phyloP scores from a whole-genome alignment of 2,113 vertebrate genomes.

The Uropsilus gracilis region DNA sequence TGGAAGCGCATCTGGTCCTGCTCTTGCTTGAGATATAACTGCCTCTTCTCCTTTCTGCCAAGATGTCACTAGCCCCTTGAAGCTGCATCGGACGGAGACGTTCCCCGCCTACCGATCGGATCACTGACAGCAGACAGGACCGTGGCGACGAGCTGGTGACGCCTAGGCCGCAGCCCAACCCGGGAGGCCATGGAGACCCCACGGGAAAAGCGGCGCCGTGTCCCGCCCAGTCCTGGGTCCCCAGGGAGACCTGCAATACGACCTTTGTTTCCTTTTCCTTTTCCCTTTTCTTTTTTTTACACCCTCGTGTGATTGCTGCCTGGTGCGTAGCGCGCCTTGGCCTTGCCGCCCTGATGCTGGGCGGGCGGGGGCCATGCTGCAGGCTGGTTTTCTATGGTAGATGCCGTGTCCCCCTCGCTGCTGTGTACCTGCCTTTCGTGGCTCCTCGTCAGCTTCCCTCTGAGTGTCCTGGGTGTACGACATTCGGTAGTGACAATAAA shows the following conservation, averaged over 20 bases:
- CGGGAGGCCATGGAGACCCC: neutral
- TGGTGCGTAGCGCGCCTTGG: too few species aligned
- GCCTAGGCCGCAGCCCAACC: neutral
- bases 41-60: conserved; percentile 13
- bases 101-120: conserved; percentile 86
- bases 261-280: conserved; percentile 12
- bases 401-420: conserved; percentile 45
- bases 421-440: conserved; percentile 61
- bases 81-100: conserved; percentile 88
- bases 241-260: conserved; percentile 53
- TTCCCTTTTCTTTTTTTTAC: neutral
- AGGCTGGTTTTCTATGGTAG: conserved; percentile 79
- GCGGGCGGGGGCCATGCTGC: conserved; percentile 59
- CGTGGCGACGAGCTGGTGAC: neutral
- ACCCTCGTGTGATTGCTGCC: conserved; percentile 50
- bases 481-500: conserved; percentile 64
- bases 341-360: conserved; percentile 68
- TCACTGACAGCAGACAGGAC: conserved; percentile 76
- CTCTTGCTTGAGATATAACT: conserved; percentile 1
- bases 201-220: neutral
- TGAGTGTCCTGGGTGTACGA: conserved; percentile 60
- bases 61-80: conserved; percentile 85
- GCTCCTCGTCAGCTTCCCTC: conserved; percentile 68
- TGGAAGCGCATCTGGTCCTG: neutral
- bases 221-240: neutral